These are phyloP conservation scores for Sylvietta virens DNA, from an alignment of 2,113 vertebrate species.

Conservation along the genomic window DNA sequence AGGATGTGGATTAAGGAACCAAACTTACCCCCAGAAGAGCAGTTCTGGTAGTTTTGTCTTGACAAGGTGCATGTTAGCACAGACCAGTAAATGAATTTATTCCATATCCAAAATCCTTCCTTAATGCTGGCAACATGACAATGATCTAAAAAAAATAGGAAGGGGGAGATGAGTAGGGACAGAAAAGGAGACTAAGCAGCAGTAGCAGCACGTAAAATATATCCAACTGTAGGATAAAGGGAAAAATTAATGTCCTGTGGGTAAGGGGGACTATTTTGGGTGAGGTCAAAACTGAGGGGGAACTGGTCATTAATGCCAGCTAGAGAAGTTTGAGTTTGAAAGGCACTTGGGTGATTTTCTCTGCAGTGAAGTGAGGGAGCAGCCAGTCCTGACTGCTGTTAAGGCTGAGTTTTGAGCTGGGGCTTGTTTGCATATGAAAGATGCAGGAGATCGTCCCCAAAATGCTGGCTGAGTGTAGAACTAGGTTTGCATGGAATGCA, in stretches of 20 bases:
- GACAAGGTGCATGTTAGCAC: not conserved
- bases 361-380: not conserved
- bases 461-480: not conserved
- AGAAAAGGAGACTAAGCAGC: not conserved
- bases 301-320: not conserved
- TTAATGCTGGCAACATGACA: not conserved
- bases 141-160: not conserved
- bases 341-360: not conserved
- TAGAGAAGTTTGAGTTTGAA: not conserved
- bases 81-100: not conserved
- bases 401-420: not conserved
- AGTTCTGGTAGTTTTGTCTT: not conserved
- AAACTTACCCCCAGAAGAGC: not conserved
- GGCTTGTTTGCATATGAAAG: not conserved
- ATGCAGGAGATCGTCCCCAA: not conserved
- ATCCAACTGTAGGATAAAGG: not conserved
- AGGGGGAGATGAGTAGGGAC: not conserved
- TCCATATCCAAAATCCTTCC: not conserved
- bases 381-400: not conserved
- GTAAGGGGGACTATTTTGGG: not conserved
- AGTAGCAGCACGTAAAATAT: not conserved
- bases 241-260: not conserved
- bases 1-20: not conserved
- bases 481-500: not conserved
- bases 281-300: not conserved